Conservation (phyloP, 2,113 vertebrate species). For the Willisornis vidua region DNA sequence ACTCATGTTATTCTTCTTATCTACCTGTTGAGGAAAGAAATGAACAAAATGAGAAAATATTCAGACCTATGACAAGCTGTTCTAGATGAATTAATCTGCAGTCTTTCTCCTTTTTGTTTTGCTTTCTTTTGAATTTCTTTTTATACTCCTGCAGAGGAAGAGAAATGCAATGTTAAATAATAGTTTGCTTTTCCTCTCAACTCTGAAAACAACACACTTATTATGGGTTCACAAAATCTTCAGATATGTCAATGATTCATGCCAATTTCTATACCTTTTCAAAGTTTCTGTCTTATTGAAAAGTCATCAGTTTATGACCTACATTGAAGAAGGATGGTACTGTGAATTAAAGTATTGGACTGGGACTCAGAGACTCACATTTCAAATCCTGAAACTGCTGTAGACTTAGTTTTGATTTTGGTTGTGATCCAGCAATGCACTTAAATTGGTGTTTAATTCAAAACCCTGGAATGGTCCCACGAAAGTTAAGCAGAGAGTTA, state of each 20-base stretch:
- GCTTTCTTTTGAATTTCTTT: neutral
- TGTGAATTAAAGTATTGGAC: neutral
- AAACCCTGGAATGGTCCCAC: neutral
- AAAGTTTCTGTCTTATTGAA: neutral
- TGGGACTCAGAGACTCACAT: neutral
- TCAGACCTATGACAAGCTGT: neutral
- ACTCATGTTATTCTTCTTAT: neutral
- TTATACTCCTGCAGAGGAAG: neutral
- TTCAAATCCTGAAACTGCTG: conserved; percentile 3
- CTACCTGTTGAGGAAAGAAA: neutral
- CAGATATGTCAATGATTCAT: neutral
- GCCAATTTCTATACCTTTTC: neutral
- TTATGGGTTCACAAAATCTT: neutral
- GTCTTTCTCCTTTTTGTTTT: neutral
- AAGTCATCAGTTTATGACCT: conserved; percentile 12
- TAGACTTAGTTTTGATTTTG: conserved; percentile 29
- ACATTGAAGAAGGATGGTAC: conserved; percentile 14
- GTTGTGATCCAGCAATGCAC: conserved; percentile 33
- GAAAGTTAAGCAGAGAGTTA: conserved; percentile 19
- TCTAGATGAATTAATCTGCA: neutral
- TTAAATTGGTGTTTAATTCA: conserved; percentile 39
- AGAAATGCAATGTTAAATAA: neutral
- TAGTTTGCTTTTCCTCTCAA: neutral
- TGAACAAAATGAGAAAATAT: conserved; percentile 23
- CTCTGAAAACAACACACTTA: neutral